These are phyloP conservation scores for Pempheris klunzingeri DNA, from an alignment of 2,797 vertebrate genomes.

Conservation along the genomic window DNA sequence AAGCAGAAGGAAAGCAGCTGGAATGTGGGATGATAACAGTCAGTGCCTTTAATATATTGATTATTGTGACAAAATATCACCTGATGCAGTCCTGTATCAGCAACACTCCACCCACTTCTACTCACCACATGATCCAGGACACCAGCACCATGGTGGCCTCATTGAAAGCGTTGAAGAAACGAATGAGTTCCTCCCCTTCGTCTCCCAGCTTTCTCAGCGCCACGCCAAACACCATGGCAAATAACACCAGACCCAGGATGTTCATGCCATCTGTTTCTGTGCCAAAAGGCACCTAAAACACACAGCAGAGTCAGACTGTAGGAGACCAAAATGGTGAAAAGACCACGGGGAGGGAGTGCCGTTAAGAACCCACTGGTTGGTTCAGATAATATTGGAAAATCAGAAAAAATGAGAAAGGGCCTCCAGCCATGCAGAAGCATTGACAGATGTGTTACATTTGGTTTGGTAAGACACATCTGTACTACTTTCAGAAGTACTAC, in stretches of 20 bases:
- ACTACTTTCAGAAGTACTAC: too few species aligned
- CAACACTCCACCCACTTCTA: conserved; percentile 17
- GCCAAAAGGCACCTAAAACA: conserved; percentile 89
- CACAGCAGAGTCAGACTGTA: conserved; percentile 16
- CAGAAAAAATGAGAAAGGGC: background rate
- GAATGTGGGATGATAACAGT: background rate
- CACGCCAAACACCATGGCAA: conserved; percentile 95
- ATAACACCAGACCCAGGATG: conserved; percentile 96
- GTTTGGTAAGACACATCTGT: background rate
- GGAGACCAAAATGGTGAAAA: background rate
- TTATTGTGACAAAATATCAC: background rate
- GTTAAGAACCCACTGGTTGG: background rate
- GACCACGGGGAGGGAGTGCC: background rate
- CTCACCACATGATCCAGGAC: conserved; percentile 99
- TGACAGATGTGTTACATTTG: background rate
- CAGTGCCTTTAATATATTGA: background rate
- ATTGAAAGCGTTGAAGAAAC: conserved; percentile 97
- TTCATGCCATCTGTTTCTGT: conserved; percentile 96
- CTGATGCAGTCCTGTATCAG: background rate
- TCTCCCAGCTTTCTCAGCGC: conserved; percentile 93
- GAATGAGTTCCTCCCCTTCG: conserved; percentile 96
- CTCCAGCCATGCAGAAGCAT: background rate
- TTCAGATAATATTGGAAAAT: background rate
- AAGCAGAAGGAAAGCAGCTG: background rate
- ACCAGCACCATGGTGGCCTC: conserved; percentile 99